These are phyloP conservation scores for Pomatostomus ruficeps DNA, from an alignment of 2,113 vertebrate genomes.

Conservation along the genomic window DNA sequence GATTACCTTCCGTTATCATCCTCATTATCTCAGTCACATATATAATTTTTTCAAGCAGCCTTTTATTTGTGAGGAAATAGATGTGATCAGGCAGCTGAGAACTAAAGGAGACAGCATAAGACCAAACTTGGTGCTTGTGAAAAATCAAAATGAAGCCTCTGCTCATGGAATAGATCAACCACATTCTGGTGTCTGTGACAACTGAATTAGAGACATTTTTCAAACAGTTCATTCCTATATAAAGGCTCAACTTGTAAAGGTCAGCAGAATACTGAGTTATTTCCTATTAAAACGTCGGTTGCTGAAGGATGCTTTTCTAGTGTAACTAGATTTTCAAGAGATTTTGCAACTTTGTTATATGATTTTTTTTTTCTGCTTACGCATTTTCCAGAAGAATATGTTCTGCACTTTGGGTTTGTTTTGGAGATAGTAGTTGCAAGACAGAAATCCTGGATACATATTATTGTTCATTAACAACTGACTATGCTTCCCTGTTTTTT, in stretches of 20 bases:
- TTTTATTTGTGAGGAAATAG: background rate
- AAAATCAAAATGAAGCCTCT: background rate
- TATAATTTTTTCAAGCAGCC: background rate
- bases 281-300: background rate
- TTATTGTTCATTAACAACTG: background rate
- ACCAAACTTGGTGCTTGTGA: background rate
- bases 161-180: background rate
- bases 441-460: background rate
- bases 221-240: background rate
- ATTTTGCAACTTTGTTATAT: background rate
- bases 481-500: background rate
- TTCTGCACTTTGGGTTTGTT: background rate
- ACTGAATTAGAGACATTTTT: slow-evolving; percentile 24
- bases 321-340: background rate
- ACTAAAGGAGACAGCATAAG: background rate
- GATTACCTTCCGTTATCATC: background rate
- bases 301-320: background rate
- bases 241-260: background rate
- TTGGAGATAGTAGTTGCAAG: background rate
- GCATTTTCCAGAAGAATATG: background rate
- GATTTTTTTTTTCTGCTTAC: background rate
- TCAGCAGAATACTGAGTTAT: slow-evolving; percentile 6
- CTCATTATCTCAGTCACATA: background rate
- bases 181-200: background rate
- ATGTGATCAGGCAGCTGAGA: background rate